phyloP scores from a whole-genome alignment of 1,140 invertebrate species.

The Musca domestica region DNA sequence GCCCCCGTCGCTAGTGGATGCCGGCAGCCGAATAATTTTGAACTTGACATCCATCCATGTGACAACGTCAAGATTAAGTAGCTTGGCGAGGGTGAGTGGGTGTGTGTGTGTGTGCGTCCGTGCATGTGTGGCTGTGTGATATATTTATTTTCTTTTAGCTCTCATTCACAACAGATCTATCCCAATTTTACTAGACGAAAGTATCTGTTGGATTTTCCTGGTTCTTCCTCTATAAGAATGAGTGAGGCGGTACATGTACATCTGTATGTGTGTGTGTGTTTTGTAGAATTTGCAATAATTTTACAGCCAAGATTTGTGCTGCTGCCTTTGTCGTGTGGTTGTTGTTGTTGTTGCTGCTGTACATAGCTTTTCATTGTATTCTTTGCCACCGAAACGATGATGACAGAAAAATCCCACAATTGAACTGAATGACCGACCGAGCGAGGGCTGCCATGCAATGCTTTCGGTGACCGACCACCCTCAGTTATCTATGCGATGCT shows the following conservation, averaged over 20 bases:
- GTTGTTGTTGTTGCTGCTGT: too few species aligned
- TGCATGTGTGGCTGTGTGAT: too few species aligned
- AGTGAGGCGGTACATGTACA: not conserved
- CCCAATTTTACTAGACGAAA: too few species aligned
- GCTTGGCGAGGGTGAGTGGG: too few species aligned
- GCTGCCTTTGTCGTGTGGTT: not conserved
- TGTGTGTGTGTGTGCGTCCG: too few species aligned
- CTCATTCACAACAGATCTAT: not conserved
- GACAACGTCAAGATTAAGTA: not conserved
- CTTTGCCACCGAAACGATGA: not conserved
- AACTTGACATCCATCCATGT: slow-evolving; percentile 8
- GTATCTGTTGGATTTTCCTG: too few species aligned
- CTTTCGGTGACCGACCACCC: slow-evolving; percentile 1
- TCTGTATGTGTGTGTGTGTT: not conserved
- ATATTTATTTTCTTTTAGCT: not conserved
- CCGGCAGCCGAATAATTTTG: slow-evolving; percentile 7
- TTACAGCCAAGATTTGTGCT: slow-evolving; percentile 3
- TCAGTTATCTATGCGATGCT: slow-evolving; percentile 6
- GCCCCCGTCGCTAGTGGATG: not conserved
- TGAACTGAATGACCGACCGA: slow-evolving; percentile 1
- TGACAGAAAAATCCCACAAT: slow-evolving; percentile 8
- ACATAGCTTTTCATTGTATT: too few species aligned
- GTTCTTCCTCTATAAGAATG: too few species aligned
- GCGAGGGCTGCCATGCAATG: too few species aligned
- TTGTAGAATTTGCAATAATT: not conserved